Evolutionary conservation across 2,888 invertebrate genomes (phyloP).

Genomic region (Pherbina coryleti): DNA sequence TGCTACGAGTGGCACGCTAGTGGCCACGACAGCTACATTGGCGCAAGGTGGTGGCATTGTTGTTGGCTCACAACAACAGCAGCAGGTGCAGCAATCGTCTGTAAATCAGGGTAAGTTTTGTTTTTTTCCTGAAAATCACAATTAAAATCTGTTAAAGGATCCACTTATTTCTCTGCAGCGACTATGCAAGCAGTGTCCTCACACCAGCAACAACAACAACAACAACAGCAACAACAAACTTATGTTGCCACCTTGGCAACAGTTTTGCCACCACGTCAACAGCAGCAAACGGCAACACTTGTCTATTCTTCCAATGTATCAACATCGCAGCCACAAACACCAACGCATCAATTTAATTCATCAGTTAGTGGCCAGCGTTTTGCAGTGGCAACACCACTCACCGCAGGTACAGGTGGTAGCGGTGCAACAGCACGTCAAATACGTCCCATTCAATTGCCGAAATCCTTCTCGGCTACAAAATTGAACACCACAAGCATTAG

Average conservation of each 20-base stretch:
- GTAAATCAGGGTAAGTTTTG: slow-evolving; percentile 26
- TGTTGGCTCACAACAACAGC: slow-evolving; percentile 16
- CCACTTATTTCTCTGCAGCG: slow-evolving; percentile 42
- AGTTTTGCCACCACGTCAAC: slow-evolving; percentile 63
- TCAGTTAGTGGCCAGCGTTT: slow-evolving; percentile 59
- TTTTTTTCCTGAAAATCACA: too few relatives aligned
- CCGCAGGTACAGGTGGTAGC: slow-evolving; percentile 50
- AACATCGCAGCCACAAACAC: slow-evolving; percentile 55
- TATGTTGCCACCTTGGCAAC: slow-evolving; percentile 67
- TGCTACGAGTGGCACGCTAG: slow-evolving; percentile 50
- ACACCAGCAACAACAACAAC: slow-evolving; percentile 26
- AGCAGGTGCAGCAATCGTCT: slow-evolving; percentile 15
- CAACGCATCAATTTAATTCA: slow-evolving; percentile 65
- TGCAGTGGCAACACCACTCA: slow-evolving; percentile 62
- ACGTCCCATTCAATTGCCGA: slow-evolving; percentile 66
- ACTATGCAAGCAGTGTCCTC: slow-evolving; percentile 56
- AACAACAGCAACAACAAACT: slow-evolving; percentile 58
- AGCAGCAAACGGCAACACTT: slow-evolving; percentile 66
- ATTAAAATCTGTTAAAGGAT: neutral
- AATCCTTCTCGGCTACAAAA: slow-evolving; percentile 64
- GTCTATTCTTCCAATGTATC: slow-evolving; percentile 67
- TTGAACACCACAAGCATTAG: slow-evolving; percentile 68
- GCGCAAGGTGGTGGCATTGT: slow-evolving; percentile 32
- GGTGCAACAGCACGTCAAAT: slow-evolving; percentile 64
- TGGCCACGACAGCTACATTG: slow-evolving; percentile 51